Evolutionary conservation across 2,888 invertebrate species (phyloP).

Genomic region (Cerastoderma edule): DNA sequence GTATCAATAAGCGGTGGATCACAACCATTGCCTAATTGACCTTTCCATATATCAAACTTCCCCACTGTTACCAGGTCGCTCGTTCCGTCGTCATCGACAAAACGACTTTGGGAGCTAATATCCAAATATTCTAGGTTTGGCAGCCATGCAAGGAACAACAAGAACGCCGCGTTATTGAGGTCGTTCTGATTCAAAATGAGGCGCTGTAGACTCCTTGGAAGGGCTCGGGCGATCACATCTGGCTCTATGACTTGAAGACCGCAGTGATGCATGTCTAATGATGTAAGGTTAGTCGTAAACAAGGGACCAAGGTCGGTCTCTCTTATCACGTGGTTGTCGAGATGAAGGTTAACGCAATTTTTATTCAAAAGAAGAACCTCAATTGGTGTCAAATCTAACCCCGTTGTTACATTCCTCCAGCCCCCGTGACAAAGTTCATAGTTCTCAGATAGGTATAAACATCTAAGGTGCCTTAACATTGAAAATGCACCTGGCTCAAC

Average conservation of each 20-base stretch:
- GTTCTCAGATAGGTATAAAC: constrained; percentile 7
- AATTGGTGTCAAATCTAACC: constrained; percentile 4
- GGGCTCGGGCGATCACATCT: not conserved
- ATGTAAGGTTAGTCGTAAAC: not conserved
- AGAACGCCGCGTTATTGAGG: constrained; percentile 5
- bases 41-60: not conserved
- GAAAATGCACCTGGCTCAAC: not conserved
- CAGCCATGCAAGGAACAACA: not conserved
- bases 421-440: constrained; percentile 7
- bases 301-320: not conserved
- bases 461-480: not conserved
- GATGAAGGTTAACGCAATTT: not conserved
- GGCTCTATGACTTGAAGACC: constrained; percentile 1
- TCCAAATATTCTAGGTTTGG: constrained; percentile 16
- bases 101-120: constrained; percentile 14
- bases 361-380: not conserved
- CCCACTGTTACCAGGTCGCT: not conserved
- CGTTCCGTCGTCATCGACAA: not conserved
- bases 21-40: not conserved
- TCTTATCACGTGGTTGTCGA: not conserved
- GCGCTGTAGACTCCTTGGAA: constrained; percentile 2
- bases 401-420: constrained; percentile 4
- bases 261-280: not conserved
- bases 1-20: constrained; percentile 8
- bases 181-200: constrained; percentile 18